Evolutionary conservation across 2,888 invertebrate genomes (phyloP).

Genomic region (Belgica antarctica): DNA sequence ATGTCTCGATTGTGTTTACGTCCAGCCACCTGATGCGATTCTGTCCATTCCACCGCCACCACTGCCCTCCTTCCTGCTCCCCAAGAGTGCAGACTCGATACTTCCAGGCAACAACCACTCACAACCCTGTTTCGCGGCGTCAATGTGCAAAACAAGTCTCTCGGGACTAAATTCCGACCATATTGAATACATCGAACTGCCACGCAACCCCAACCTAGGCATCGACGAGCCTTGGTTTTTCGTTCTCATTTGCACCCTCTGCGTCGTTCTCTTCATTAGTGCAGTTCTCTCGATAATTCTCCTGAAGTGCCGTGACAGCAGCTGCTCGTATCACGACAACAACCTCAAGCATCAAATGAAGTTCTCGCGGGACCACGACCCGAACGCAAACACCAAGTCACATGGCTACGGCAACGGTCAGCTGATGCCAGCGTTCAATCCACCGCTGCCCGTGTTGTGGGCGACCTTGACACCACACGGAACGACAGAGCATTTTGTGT

Average conservation of each 20-base stretch:
- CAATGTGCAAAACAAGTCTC: conserved; percentile 62
- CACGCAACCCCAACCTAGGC: conserved; percentile 65
- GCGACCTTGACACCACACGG: conserved; percentile 80
- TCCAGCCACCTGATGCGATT: conserved; percentile 72
- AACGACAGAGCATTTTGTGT: conserved; percentile 75
- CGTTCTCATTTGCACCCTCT: conserved; percentile 74
- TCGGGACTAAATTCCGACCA: conserved; percentile 61
- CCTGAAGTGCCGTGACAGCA: conserved; percentile 77
- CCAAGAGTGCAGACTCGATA: conserved; percentile 54
- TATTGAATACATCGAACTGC: conserved; percentile 76
- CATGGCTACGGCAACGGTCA: conserved; percentile 34
- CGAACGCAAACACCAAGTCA: conserved; percentile 47
- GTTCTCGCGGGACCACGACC: conserved; percentile 37
- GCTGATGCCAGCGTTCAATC: conserved; percentile 35
- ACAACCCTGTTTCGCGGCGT: conserved; percentile 65
- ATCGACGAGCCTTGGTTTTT: conserved; percentile 79
- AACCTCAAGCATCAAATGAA: conserved; percentile 44
- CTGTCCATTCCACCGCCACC: conserved; percentile 83
- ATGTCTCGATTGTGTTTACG: conserved; percentile 37
- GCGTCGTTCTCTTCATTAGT: conserved; percentile 75
- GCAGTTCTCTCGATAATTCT: conserved; percentile 74
- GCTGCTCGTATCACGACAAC: conserved; percentile 46
- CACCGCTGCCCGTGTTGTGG: conserved; percentile 59
- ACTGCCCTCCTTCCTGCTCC: conserved; percentile 68
- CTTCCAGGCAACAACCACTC: conserved; percentile 59